These are phyloP conservation scores for Eilema depressum DNA, from an alignment of 2,888 invertebrate genomes.

Conservation along the genomic window DNA sequence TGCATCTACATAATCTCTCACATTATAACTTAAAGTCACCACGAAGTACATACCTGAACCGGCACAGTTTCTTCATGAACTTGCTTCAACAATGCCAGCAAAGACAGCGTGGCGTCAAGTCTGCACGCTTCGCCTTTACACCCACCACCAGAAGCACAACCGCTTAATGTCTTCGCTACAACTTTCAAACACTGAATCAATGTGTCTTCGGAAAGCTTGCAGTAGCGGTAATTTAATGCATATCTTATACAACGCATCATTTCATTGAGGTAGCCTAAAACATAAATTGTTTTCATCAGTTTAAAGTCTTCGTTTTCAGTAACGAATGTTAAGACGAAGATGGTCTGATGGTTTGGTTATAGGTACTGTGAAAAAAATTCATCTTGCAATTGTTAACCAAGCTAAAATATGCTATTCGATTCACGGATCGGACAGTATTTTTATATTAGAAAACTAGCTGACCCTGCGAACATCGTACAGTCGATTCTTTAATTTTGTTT, in stretches of 20 bases:
- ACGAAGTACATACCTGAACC: slow-evolving; percentile 66
- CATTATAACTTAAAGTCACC: not conserved
- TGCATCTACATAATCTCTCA: too few species aligned
- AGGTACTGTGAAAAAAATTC: too few species aligned
- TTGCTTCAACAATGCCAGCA: slow-evolving; percentile 68
- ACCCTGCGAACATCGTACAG: too few species aligned
- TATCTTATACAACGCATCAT: slow-evolving; percentile 76
- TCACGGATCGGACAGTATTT: not conserved
- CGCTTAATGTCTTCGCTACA: slow-evolving; percentile 61
- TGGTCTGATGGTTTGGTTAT: too few species aligned
- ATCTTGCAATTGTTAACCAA: too few species aligned
- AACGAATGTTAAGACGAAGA: not conserved
- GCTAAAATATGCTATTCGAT: too few species aligned
- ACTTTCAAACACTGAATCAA: slow-evolving; percentile 62
- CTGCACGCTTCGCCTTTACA: slow-evolving; percentile 77
- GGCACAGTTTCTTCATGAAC: slow-evolving; percentile 66
- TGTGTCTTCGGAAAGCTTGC: slow-evolving; percentile 71
- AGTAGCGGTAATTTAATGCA: slow-evolving; percentile 68
- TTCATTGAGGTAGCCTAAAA: slow-evolving; percentile 78
- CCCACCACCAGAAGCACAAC: slow-evolving; percentile 71
- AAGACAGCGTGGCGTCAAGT: slow-evolving; percentile 68
- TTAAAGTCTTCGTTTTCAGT: not conserved
- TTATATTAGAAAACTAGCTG: not conserved
- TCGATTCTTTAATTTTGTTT: too few species aligned
- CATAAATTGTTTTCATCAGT: not conserved